Conservation (phyloP, 1,140 invertebrate species). For the Drosophila pruinosa region DNA sequence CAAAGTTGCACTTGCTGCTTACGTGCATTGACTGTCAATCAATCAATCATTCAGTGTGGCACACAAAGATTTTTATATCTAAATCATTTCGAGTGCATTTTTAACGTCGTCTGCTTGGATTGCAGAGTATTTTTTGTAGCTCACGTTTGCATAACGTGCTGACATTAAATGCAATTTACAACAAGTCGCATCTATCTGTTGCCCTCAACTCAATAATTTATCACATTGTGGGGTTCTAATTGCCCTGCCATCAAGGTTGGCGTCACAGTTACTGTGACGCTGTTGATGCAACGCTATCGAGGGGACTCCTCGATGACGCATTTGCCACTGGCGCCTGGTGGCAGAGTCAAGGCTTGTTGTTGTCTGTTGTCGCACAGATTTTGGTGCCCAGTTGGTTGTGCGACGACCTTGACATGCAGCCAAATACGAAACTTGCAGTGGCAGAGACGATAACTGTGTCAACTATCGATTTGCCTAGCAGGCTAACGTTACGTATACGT, state of each 20-base stretch:
- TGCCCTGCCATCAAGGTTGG: slow-evolving; percentile 19
- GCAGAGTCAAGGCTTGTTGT: slow-evolving; percentile 52
- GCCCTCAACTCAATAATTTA: slow-evolving; percentile 50
- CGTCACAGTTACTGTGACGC: slow-evolving; percentile 28
- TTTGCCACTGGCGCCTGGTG: slow-evolving; percentile 20
- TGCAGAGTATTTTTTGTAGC: neutral
- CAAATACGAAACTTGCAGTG: neutral
- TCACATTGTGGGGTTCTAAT: slow-evolving; percentile 32
- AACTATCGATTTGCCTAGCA: slow-evolving; percentile 57
- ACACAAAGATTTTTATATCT: neutral
- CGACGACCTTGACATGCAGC: slow-evolving; percentile 50
- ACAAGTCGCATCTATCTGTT: neutral
- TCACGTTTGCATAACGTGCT: slow-evolving; percentile 48
- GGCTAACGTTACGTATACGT: slow-evolving; percentile 43
- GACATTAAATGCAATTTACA: slow-evolving; percentile 58
- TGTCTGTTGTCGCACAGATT: slow-evolving; percentile 27
- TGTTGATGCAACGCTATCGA: neutral
- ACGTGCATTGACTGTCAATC: neutral
- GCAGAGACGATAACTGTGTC: slow-evolving; percentile 36
- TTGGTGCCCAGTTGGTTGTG: slow-evolving; percentile 52
- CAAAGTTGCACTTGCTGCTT: neutral
- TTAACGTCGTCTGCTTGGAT: neutral
- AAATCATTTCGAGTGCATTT: no score
- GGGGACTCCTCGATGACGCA: slow-evolving; percentile 41
- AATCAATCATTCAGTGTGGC: neutral